A percentile compares a stretch with the other conserved stretches of the same genome.
phyloP scores from a whole-genome alignment of 2,113 vertebrate genomes.

The Melanocharis versteri region DNA sequence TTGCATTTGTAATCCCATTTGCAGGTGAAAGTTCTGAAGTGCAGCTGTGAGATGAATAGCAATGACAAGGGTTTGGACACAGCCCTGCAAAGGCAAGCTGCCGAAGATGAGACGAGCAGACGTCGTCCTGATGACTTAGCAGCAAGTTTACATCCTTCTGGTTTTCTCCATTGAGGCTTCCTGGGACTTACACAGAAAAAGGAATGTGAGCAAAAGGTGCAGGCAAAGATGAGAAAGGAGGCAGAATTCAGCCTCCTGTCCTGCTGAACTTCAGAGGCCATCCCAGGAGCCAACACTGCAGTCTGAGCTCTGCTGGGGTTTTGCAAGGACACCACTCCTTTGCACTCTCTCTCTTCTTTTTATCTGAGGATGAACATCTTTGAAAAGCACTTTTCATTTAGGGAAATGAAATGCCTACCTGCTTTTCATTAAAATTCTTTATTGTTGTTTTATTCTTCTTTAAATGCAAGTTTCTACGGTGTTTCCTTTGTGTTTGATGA shows the following conservation, averaged over 20 bases:
- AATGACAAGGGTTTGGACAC: background rate
- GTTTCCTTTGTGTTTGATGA: background rate
- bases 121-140: background rate
- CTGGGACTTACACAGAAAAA: background rate
- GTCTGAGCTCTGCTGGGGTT: background rate
- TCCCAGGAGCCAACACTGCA: background rate
- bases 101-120: background rate
- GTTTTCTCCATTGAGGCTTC: background rate
- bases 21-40: constrained; percentile 76
- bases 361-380: background rate
- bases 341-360: background rate
- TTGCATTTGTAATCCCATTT: constrained; percentile 80
- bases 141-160: background rate
- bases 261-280: background rate
- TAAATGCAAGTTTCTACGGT: background rate
- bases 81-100: constrained; percentile 10
- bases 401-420: background rate
- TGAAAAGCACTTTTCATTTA: constrained; percentile 25
- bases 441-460: background rate
- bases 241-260: background rate
- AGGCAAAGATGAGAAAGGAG: background rate
- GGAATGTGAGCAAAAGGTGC: background rate
- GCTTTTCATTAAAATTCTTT: constrained; percentile 8
- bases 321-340: background rate
- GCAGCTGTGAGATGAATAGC: constrained; percentile 54